Conservation (phyloP, 2,797 vertebrate genomes). For the Xenops minutus region DNA sequence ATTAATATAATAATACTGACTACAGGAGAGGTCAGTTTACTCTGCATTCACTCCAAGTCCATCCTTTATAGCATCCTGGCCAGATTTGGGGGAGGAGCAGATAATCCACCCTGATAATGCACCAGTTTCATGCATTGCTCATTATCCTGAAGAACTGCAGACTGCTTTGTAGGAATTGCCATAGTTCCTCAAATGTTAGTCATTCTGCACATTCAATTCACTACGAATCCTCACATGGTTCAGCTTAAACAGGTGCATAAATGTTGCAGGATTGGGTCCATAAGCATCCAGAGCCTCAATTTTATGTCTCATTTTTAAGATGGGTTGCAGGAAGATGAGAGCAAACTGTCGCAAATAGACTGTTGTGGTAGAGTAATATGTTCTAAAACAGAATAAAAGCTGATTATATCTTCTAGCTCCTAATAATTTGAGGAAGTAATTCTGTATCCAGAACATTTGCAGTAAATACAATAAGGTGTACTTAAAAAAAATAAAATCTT, state of each 20-base stretch:
- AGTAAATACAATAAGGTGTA: constrained; percentile 57
- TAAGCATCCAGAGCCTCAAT: constrained; percentile 50
- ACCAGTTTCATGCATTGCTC: neutral
- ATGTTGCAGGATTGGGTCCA: constrained; percentile 39
- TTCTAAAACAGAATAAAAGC: constrained; percentile 51
- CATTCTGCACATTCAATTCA: neutral
- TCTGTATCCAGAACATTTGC: constrained; percentile 50
- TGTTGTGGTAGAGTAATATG: constrained; percentile 29
- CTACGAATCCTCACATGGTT: constrained; percentile 19
- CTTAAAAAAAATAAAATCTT: constrained; percentile 39
- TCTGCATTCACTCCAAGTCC: neutral
- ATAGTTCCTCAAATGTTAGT: neutral
- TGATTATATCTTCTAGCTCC: constrained; percentile 54
- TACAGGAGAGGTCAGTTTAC: neutral
- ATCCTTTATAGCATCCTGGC: neutral
- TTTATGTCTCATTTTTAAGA: constrained; percentile 67
- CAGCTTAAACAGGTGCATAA: constrained; percentile 57
- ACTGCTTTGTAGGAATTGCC: neutral
- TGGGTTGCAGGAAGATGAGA: constrained; percentile 59
- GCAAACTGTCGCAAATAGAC: constrained; percentile 47
- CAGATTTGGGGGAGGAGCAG: neutral
- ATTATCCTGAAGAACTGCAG: neutral
- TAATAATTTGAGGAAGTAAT: constrained; percentile 56
- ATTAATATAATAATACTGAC: neutral
- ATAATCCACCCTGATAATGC: neutral